Conservation (phyloP, 1,140 invertebrate genomes). For the Eulimnadia texana region DNA sequence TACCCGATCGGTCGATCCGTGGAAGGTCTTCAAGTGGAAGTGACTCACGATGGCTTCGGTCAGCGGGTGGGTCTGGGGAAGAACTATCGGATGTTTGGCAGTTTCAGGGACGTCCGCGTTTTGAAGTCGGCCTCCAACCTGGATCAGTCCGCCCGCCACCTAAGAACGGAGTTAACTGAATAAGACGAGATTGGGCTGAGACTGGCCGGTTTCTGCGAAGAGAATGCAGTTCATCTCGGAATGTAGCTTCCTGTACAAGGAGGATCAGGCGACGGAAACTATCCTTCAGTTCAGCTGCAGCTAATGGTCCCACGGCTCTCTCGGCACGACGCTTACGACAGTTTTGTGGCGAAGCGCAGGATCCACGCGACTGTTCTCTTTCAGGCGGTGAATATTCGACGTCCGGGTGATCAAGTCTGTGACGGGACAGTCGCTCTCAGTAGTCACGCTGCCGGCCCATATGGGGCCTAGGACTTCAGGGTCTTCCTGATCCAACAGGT, state of each 20-base stretch:
- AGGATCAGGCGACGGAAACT: too few species aligned
- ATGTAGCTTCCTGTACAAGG: neutral
- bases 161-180: conserved; percentile 24
- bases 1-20: conserved; percentile 4
- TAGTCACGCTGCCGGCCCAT: neutral
- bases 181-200: neutral
- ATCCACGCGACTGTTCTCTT: conserved; percentile 4
- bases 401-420: neutral
- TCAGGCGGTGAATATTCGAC: neutral
- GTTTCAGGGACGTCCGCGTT: conserved; percentile 23
- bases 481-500: neutral
- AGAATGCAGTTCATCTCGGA: neutral
- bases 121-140: conserved; percentile 29
- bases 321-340: neutral
- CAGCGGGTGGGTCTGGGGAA: conserved; percentile 23
- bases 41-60: neutral
- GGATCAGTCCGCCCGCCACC: conserved; percentile 26
- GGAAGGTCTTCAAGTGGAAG: neutral
- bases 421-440: neutral
- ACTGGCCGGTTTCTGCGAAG: neutral
- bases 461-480: neutral
- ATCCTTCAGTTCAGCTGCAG: neutral
- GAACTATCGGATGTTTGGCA: conserved; percentile 29
- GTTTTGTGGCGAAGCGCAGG: conserved; percentile 4
- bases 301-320: neutral